phyloP scores from a whole-genome alignment of 1,140 invertebrate species.

The Armadillidium nasatum region DNA sequence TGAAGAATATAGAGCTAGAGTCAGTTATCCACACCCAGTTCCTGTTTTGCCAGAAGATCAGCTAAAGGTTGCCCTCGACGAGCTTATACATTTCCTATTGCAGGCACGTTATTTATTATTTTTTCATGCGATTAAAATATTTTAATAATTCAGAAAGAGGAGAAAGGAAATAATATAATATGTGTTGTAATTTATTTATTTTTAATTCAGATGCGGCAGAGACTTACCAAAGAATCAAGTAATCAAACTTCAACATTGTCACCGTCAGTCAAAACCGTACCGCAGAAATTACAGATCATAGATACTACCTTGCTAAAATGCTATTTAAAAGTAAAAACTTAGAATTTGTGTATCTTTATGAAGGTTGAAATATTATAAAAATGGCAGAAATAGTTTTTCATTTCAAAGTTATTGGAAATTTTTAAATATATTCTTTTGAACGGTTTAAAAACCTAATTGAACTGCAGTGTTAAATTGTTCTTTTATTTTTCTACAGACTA shows the following conservation, averaged over 20 bases:
- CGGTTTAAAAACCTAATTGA: no score
- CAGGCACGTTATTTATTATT: constrained; percentile 56
- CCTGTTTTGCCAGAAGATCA: constrained; percentile 74
- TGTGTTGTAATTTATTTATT: background rate
- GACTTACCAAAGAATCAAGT: constrained; percentile 32
- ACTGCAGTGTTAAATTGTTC: background rate
- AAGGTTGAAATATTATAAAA: no score
- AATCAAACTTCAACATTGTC: constrained; percentile 11
- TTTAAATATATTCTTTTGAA: no score
- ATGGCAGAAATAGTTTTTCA: no score
- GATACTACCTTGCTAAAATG: constrained; percentile 95
- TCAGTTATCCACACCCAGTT: constrained; percentile 57
- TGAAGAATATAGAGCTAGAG: constrained; percentile 56
- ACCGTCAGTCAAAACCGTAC: constrained; percentile 47
- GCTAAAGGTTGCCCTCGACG: constrained; percentile 78
- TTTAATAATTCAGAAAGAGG: no score
- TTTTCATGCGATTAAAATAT: no score
- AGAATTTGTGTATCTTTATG: background rate
- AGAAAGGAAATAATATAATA: no score
- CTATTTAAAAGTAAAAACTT: constrained; percentile 71
- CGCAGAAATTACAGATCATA: constrained; percentile 80
- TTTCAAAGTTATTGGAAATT: no score
- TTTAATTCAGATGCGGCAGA: constrained; percentile 42
- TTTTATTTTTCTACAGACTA: constrained; percentile 63
- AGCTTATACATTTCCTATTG: constrained; percentile 82